Evolutionary conservation across 2,888 invertebrate genomes (phyloP).

Genomic region (Drepana falcataria): DNA sequence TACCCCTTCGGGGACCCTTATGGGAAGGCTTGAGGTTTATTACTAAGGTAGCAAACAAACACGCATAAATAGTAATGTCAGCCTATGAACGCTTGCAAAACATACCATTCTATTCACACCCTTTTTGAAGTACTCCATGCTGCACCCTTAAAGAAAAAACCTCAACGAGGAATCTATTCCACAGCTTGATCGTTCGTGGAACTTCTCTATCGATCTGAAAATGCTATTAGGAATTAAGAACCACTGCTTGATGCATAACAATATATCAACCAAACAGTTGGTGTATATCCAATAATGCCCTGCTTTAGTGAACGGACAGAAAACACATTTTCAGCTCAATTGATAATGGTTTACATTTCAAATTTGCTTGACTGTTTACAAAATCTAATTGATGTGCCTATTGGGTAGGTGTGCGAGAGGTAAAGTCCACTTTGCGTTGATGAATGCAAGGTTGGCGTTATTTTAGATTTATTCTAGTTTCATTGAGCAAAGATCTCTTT

Average conservation of each 20-base stretch:
- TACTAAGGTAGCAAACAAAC: too few relatives aligned
- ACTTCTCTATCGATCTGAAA: neutral
- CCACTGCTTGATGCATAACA: neutral
- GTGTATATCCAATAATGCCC: conserved; percentile 2
- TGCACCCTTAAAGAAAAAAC: too few relatives aligned
- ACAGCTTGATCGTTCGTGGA: too few relatives aligned
- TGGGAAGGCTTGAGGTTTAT: too few relatives aligned
- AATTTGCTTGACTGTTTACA: conserved; percentile 20
- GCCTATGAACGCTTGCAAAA: too few relatives aligned
- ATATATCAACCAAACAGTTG: conserved; percentile 2
- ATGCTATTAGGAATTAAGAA: neutral
- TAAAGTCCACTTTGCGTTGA: neutral
- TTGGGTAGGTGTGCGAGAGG: conserved; percentile 15
- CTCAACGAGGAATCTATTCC: too few relatives aligned
- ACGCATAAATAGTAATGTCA: too few relatives aligned
- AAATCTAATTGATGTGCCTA: conserved; percentile 21
- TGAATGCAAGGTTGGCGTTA: neutral
- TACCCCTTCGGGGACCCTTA: too few relatives aligned
- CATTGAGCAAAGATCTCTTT: neutral
- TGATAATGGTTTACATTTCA: conserved; percentile 20
- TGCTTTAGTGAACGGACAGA: neutral
- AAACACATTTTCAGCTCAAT: conserved; percentile 17
- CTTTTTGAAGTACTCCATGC: too few relatives aligned
- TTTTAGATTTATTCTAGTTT: neutral
- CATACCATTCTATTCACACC: too few relatives aligned